Evolutionary conservation across 2,113 vertebrate species (phyloP).

Genomic region (Microcebus tavaratra): DNA sequence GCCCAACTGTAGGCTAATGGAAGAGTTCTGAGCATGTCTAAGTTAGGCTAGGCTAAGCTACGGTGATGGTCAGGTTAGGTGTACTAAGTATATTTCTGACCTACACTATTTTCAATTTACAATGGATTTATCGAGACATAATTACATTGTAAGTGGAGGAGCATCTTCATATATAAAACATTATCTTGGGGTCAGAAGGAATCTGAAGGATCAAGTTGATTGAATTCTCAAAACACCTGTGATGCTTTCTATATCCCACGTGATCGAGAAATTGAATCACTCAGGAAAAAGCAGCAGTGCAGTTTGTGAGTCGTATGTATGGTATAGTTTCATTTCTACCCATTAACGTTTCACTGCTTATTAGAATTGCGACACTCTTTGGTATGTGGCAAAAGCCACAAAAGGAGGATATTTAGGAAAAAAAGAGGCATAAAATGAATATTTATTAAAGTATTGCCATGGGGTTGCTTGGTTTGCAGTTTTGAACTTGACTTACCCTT

Average conservation of each 20-base stretch:
- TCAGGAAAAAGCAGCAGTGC: neutral
- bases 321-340: neutral
- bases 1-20: neutral
- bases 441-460: neutral
- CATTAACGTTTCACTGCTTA: neutral
- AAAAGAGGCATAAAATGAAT: neutral
- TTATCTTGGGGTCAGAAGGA: neutral
- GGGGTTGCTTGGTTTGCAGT: neutral
- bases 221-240: neutral
- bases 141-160: neutral
- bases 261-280: neutral
- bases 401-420: neutral
- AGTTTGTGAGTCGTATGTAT: fast-evolving
- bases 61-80: neutral
- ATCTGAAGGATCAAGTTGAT: neutral
- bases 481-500: neutral
- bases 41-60: neutral
- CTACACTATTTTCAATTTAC: neutral
- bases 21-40: neutral
- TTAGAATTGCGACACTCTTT: neutral
- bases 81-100: neutral
- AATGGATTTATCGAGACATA: neutral
- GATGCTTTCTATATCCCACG: neutral
- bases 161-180: neutral
- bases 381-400: neutral